phyloP scores from a whole-genome alignment of 2,113 vertebrate species.

The Pelvicachromis taeniatus region DNA sequence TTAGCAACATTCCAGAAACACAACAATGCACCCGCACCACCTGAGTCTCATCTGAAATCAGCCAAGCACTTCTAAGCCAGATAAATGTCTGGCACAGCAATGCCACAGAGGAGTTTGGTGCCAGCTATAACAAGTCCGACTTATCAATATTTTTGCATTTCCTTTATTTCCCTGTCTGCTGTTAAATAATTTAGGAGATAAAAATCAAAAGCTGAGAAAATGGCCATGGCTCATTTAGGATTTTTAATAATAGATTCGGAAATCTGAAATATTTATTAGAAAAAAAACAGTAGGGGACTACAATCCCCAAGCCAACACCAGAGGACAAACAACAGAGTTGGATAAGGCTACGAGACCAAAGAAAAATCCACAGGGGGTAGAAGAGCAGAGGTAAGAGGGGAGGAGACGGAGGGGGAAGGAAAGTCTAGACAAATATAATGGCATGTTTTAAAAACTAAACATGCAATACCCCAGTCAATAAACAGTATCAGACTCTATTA shows the following conservation, averaged over 20 bases:
- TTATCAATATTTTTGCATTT: constrained; percentile 52
- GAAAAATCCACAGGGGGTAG: neutral
- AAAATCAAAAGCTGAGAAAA: constrained; percentile 60
- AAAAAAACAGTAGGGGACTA: constrained; percentile 20
- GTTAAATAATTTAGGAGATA: constrained; percentile 60
- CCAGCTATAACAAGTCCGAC: constrained; percentile 11
- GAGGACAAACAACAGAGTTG: constrained; percentile 57
- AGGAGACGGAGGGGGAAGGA: neutral
- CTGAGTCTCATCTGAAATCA: constrained; percentile 15
- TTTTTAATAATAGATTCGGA: constrained; percentile 73
- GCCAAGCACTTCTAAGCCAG: neutral
- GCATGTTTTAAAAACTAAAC: neutral
- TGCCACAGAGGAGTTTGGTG: neutral
- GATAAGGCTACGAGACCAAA: neutral
- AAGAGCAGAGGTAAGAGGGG: neutral
- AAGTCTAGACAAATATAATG: neutral
- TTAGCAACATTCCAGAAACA: neutral
- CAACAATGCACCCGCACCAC: neutral
- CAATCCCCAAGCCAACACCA: constrained; percentile 26
- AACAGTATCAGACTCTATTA: constrained; percentile 18
- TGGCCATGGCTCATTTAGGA: constrained; percentile 54
- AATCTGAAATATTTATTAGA: constrained; percentile 69
- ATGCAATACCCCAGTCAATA: constrained; percentile 27
- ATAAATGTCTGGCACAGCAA: neutral
- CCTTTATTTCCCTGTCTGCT: constrained; percentile 19